Base-by-base conservation (phyloP, 2,888 invertebrate species). In the Myopa testacea region DNA sequence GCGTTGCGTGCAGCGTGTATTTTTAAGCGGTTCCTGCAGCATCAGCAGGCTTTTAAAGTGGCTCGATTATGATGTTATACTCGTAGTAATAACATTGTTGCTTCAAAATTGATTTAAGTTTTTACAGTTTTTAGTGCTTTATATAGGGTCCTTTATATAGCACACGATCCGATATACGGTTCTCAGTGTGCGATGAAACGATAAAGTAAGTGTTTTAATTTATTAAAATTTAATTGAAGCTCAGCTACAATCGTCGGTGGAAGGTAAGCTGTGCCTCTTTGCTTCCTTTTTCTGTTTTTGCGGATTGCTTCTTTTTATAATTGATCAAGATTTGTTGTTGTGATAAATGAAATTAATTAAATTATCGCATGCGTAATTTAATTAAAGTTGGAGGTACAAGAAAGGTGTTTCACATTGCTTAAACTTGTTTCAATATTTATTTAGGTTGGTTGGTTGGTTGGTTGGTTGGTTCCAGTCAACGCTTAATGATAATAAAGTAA, bases 201-300 rank as follows among this genome's bases (percentile, higher is more conserved):
- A 45, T 10, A 10, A 12, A 38, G 34, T 12, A 67, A 37, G 10
- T 34, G 10, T 40, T n/a, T 60, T 52, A 34, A 63, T 74, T 63
- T 65, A 74, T 74, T 52, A 52, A 74, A 74, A 50, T 65, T 74
- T 74, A 74, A 74, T 74, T 74, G 52, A 74, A 63, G 16, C 40
- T 45, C 38, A 26, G 40, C 74, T 70, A 37, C 55, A 65, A 4
- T 16, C 65, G 16, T 14, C 26, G 26, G 26, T 19, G 16, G 5
- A 10, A 26, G 26, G 26, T 26, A 26, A 26, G 26, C 2, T 26
- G 26, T 26, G 26, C 1, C 26, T 34, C 63, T 26, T 5, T 19
- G 34, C 63, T 45, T 45, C 7, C 45, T 45, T 45, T 10, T 45
- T 6, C 4, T 10, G 10, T 8, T 45, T 45, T 45, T 45, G 1